Evolutionary conservation across 37 sponge, comb jelly and placozoan species (phyloP).

Genomic region (Haliclona indistincta): DNA sequence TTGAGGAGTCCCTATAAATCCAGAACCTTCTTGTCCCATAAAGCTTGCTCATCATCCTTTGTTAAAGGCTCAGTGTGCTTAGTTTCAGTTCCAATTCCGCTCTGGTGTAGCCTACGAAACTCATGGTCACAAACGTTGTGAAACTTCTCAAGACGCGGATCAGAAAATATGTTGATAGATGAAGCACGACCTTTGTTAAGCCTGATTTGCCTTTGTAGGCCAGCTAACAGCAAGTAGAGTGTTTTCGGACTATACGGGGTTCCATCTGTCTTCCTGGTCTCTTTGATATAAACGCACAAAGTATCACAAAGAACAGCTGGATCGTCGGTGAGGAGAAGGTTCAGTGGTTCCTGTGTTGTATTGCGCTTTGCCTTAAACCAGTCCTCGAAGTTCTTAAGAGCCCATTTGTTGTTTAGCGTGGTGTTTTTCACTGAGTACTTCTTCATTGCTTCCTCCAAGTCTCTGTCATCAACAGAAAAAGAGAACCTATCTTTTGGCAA

Average conservation of each 20-base stretch:
- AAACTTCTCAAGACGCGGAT: background rate
- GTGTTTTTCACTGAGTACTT: background rate
- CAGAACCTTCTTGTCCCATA: conserved; percentile 41
- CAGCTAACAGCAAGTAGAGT: background rate
- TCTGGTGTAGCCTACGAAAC: background rate
- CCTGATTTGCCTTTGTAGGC: background rate
- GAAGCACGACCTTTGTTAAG: background rate
- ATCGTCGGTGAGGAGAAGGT: background rate
- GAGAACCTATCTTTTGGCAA: no score
- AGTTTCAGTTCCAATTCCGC: conserved; percentile 5
- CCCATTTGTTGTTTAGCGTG: background rate
- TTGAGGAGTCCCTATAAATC: conserved; percentile 14
- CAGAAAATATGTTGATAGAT: background rate
- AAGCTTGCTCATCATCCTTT: conserved; percentile 16
- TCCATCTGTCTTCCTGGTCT: background rate
- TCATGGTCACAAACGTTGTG: background rate
- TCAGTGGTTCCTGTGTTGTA: background rate
- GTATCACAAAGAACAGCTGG: background rate
- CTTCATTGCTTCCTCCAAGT: background rate
- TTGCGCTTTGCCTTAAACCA: background rate
- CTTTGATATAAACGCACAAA: background rate
- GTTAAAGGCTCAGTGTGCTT: conserved; percentile 6
- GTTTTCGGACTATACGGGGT: background rate
- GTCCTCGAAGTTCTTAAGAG: background rate
- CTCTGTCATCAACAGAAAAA: no score